Conservation (phyloP, 2,888 invertebrate species). For the Empis livida region DNA sequence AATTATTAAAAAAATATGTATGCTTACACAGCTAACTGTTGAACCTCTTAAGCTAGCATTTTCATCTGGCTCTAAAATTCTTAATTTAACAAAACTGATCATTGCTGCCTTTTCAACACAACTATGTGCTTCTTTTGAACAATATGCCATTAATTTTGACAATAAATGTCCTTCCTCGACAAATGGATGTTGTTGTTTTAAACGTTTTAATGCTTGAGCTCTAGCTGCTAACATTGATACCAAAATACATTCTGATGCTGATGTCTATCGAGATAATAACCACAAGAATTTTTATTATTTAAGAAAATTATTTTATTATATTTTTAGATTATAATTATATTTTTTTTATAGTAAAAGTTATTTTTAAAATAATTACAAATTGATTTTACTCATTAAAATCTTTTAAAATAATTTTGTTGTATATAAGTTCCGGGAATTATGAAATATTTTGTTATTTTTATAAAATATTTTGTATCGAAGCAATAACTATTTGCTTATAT, state of each 20-base stretch:
- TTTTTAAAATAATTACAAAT: no score
- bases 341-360: background rate
- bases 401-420: no score
- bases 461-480: no score
- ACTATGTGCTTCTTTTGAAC: constrained; percentile 81
- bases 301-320: background rate
- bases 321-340: background rate
- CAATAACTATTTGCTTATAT: background rate
- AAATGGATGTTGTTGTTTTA: constrained; percentile 73
- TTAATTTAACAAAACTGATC: constrained; percentile 82
- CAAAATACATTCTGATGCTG: constrained; percentile 89
- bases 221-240: constrained; percentile 87
- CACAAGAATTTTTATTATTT: no score
- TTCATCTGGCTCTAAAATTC: constrained; percentile 80
- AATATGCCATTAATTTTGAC: constrained; percentile 87
- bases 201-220: constrained; percentile 71
- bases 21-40: constrained; percentile 58
- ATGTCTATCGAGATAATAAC: constrained; percentile 50
- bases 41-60: constrained; percentile 68
- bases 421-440: background rate
- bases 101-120: constrained; percentile 89
- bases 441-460: background rate
- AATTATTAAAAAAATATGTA: background rate
- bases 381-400: no score
- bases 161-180: constrained; percentile 82